Percentiles rank a stretch among this genome's conserved stretches.
Conservation (phyloP, 23 tunicate genomes). For the Diplosoma virens region DNA sequence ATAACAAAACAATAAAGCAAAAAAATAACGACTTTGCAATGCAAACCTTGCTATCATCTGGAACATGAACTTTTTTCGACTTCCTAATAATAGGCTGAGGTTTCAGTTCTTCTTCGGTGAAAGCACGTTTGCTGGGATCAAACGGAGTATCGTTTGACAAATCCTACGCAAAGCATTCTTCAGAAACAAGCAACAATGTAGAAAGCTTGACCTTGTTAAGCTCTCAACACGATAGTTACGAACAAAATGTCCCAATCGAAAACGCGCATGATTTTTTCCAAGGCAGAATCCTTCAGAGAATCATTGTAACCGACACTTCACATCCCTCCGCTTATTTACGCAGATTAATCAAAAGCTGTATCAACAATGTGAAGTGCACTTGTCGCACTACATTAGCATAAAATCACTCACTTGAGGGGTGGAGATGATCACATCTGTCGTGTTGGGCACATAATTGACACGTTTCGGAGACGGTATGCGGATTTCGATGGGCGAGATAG, state of each 20-base stretch:
- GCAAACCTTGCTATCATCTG: slow-evolving; percentile 85
- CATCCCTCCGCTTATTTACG: too few relatives aligned
- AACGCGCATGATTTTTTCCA: too few relatives aligned
- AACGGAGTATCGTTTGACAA: slow-evolving; percentile 15
- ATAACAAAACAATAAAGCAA: too few relatives aligned
- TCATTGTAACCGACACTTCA: too few relatives aligned
- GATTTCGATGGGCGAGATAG: slow-evolving; percentile 8
- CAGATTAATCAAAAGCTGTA: too few relatives aligned
- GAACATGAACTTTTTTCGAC: slow-evolving; percentile 65
- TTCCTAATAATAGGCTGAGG: slow-evolving; percentile 94
- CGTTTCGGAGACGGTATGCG: slow-evolving; percentile 56
- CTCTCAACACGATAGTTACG: too few relatives aligned
- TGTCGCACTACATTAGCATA: background rate
- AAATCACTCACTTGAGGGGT: slow-evolving; percentile 40
- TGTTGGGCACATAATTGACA: slow-evolving; percentile 35
- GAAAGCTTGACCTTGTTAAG: too few relatives aligned
- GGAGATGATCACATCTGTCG: slow-evolving; percentile 57
- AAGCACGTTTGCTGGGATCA: slow-evolving; percentile 72
- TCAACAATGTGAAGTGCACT: too few relatives aligned
- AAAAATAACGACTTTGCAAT: background rate
- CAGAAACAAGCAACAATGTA: too few relatives aligned
- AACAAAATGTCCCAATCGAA: too few relatives aligned
- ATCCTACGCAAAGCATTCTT: too few relatives aligned
- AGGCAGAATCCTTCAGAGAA: too few relatives aligned
- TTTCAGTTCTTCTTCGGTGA: slow-evolving; percentile 92